phyloP scores from a whole-genome alignment of 35 echinoderm and acorn worm species.

The Stichopus chloronotus region DNA sequence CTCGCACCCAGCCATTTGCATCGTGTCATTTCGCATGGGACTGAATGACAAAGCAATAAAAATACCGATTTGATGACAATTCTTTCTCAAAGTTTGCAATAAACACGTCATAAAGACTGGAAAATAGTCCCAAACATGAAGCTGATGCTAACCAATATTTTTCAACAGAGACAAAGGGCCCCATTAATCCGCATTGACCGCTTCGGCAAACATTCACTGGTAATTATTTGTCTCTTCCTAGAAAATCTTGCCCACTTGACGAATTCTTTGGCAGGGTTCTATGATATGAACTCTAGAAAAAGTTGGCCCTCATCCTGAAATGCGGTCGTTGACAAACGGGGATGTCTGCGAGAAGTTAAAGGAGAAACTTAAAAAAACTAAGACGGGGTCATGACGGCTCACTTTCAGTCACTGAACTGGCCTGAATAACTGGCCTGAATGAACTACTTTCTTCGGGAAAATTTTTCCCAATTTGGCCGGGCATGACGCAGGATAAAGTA shows the following conservation, averaged over 20 bases:
- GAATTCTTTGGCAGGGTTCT: neutral
- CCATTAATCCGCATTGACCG: neutral
- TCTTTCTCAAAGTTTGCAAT: neutral
- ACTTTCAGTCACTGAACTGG: neutral
- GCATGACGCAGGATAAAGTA: neutral
- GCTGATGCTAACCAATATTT: neutral
- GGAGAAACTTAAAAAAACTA: neutral
- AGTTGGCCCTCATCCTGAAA: neutral
- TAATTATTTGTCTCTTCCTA: neutral
- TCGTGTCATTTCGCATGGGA: neutral
- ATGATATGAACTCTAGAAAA: neutral
- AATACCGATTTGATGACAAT: conserved; percentile 38
- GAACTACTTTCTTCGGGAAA: neutral
- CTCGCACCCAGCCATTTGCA: neutral
- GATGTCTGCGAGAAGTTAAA: neutral
- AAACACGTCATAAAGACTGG: conserved; percentile 10
- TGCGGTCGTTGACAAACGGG: neutral
- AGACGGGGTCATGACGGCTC: neutral
- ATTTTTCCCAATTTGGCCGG: neutral
- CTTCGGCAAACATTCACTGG: neutral
- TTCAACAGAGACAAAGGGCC: neutral
- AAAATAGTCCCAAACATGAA: neutral
- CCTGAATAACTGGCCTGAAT: neutral
- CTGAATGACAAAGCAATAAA: conserved; percentile 3
- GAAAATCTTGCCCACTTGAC: neutral